A percentile compares a stretch with the other conserved stretches of the same genome.
Evolutionary conservation across 1,140 invertebrate genomes (phyloP).

Genomic region (Drosophila carrolli): DNA sequence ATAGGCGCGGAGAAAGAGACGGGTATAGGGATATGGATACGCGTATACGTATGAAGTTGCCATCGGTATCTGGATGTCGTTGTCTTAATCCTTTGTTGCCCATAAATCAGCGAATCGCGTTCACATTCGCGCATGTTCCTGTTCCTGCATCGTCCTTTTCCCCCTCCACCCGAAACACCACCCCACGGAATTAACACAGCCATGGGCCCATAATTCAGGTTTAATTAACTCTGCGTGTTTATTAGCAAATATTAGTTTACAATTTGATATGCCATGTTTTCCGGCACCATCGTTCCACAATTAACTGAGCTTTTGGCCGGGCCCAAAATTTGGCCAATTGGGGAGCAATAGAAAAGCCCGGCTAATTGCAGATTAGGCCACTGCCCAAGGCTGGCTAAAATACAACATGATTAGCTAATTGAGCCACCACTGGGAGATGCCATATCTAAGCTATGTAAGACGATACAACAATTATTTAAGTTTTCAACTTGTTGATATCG

Average conservation of each 20-base stretch:
- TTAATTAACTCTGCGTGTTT: slow-evolving; percentile 81
- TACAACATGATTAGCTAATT: background rate
- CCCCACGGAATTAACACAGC: slow-evolving; percentile 26
- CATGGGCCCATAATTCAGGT: slow-evolving; percentile 77
- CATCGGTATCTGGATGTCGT: slow-evolving; percentile 57
- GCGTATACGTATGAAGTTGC: slow-evolving; percentile 49
- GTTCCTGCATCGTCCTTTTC: slow-evolving; percentile 31
- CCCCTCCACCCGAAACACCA: background rate
- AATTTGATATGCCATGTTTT: slow-evolving; percentile 67
- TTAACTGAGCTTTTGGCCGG: slow-evolving; percentile 45
- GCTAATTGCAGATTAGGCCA: slow-evolving; percentile 10
- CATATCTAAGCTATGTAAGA: background rate
- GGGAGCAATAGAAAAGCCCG: slow-evolving; percentile 12
- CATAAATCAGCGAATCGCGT: slow-evolving; percentile 81
- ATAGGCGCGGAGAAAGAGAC: background rate
- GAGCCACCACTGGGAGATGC: slow-evolving; percentile 1
- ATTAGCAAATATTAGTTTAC: slow-evolving; percentile 84
- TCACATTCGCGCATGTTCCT: slow-evolving; percentile 71
- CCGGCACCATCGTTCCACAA: slow-evolving; percentile 25
- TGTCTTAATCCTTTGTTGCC: slow-evolving; percentile 80
- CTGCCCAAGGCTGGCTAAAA: slow-evolving; percentile 2
- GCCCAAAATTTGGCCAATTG: slow-evolving; percentile 1
- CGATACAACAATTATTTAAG: background rate
- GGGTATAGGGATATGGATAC: background rate
- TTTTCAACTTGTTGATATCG: background rate